Percentiles rank a stretch among this genome's conserved stretches.
Evolutionary conservation across 2,113 vertebrate species (phyloP).

Genomic region (Grallaria varia): DNA sequence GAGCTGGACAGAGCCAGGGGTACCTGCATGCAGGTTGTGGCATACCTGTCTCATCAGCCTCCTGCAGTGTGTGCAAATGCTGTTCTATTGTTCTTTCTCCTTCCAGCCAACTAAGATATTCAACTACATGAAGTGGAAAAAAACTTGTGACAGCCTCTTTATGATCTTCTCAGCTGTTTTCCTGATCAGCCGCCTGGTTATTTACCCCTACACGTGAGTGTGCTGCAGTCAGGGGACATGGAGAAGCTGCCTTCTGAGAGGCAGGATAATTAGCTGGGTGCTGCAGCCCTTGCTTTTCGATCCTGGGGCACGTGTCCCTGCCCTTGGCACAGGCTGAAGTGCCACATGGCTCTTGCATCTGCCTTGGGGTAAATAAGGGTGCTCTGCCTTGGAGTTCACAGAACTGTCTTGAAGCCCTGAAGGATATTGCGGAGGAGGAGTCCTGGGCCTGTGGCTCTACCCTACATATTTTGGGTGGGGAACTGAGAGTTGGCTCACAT

Average conservation of each 20-base stretch:
- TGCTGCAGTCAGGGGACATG: not conserved
- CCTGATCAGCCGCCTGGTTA: constrained; percentile 79
- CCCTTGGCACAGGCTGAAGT: not conserved
- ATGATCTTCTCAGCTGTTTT: constrained; percentile 83
- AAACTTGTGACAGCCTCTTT: constrained; percentile 81
- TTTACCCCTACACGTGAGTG: constrained; percentile 85
- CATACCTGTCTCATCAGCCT: not conserved
- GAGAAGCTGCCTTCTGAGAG: not conserved
- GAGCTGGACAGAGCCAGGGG: not conserved
- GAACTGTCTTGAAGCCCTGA: not conserved
- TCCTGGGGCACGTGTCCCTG: not conserved
- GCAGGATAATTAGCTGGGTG: not conserved
- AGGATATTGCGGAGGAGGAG: not conserved
- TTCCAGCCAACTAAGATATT: constrained; percentile 86
- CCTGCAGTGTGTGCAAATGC: not conserved
- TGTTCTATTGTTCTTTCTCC: constrained; percentile 17
- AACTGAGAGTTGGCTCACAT: not conserved
- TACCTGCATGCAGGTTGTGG: not conserved
- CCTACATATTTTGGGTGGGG: not conserved
- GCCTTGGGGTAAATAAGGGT: not conserved
- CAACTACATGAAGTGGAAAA: constrained; percentile 85
- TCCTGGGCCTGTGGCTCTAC: not conserved
- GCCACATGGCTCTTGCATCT: not conserved
- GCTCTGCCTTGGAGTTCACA: not conserved
- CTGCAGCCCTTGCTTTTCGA: not conserved